Percentiles rank a stretch among this genome's conserved stretches.
Evolutionary conservation across 2,113 vertebrate species (phyloP).

Genomic region (Acanthisitta chloris): DNA sequence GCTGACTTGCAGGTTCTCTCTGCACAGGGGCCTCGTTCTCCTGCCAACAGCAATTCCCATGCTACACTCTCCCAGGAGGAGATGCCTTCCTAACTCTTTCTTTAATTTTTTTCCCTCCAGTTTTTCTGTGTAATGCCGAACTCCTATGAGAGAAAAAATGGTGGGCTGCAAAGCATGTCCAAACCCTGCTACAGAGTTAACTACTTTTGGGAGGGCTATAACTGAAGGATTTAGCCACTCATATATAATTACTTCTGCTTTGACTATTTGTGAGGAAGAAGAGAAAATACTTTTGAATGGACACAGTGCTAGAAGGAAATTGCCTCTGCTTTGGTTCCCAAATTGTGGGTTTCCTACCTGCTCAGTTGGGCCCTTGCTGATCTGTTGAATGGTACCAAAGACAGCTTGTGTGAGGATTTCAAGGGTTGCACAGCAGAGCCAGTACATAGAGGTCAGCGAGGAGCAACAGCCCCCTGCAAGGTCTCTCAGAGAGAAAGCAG

Average conservation of each 20-base stretch:
- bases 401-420: not conserved
- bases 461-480: not conserved
- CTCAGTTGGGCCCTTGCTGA: not conserved
- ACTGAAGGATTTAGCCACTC: not conserved
- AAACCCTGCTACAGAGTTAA: not conserved
- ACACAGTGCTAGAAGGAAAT: not conserved
- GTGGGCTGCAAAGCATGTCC: fast-evolving
- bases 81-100: not conserved
- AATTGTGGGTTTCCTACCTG: not conserved
- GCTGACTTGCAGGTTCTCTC: not conserved
- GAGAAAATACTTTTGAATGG: not conserved
- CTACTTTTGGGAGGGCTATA: not conserved
- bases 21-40: not conserved
- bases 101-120: not conserved
- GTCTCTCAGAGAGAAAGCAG: not conserved
- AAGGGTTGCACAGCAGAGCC: not conserved
- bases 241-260: not conserved
- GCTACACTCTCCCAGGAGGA: not conserved
- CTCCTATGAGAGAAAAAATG: not conserved
- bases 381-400: fast-evolving
- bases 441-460: not conserved
- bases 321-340: not conserved
- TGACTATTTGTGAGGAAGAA: not conserved
- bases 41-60: not conserved
- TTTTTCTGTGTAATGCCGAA: not conserved